Evolutionary conservation across 2,797 vertebrate species (phyloP).

Genomic region (Amblyopsis hoosieri): DNA sequence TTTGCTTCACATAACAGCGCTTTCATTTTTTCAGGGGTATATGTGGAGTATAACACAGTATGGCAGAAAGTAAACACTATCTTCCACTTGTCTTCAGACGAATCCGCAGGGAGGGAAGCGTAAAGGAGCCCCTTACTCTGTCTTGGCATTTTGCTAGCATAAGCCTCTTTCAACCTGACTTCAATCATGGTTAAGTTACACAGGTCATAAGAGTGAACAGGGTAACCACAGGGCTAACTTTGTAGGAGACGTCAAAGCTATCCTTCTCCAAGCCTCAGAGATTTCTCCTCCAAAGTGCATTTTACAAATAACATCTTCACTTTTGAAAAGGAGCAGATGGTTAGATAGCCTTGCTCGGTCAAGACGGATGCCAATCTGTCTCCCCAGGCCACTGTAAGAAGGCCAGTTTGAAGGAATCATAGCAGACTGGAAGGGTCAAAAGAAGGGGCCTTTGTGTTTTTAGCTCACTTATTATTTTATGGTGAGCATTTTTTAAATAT

Average conservation of each 20-base stretch:
- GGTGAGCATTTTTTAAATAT: no score
- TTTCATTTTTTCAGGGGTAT: conserved; percentile 56
- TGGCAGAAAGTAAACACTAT: conserved; percentile 72
- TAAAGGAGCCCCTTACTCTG: conserved; percentile 57
- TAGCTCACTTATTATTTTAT: neutral
- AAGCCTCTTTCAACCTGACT: conserved; percentile 70
- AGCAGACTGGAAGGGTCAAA: conserved; percentile 48
- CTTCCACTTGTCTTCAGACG: conserved; percentile 65
- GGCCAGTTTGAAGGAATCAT: conserved; percentile 55
- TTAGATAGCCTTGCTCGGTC: conserved; percentile 39
- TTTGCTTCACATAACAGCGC: conserved; percentile 56
- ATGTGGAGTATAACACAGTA: conserved; percentile 58
- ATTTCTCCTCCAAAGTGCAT: conserved; percentile 67
- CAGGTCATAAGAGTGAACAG: conserved; percentile 69
- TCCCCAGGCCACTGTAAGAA: conserved; percentile 56
- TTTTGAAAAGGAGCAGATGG: conserved; percentile 67
- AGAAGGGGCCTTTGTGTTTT: conserved; percentile 17
- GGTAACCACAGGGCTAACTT: conserved; percentile 74
- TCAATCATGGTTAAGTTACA: conserved; percentile 72
- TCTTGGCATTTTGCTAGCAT: conserved; percentile 60
- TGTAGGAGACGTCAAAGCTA: conserved; percentile 68
- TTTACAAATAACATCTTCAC: conserved; percentile 72
- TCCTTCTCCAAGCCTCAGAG: conserved; percentile 68
- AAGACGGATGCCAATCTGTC: conserved; percentile 64
- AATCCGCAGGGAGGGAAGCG: conserved; percentile 58